A percentile compares a stretch with the other conserved stretches of the same genome.
Conservation (phyloP, 2,113 vertebrate genomes). For the Panthera tigris region DNA sequence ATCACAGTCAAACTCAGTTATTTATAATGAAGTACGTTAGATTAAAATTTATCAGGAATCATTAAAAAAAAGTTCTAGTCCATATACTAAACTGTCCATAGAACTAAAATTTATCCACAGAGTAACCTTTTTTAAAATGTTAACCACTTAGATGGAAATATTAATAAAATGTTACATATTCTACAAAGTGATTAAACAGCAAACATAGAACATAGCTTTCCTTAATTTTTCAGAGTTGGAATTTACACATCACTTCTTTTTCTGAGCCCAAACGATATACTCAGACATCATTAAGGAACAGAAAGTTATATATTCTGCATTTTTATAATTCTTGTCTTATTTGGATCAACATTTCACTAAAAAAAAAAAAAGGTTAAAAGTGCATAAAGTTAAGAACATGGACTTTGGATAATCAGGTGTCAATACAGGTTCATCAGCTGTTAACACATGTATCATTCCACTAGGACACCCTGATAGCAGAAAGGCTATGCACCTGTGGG, state of each 20-base stretch:
- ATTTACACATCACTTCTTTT: not conserved
- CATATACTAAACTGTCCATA: not conserved
- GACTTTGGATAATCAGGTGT: not conserved
- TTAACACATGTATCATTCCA: not conserved
- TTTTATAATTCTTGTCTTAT: not conserved
- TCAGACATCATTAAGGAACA: not conserved
- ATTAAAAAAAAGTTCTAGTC: not conserved
- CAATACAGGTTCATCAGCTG: not conserved
- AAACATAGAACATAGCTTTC: not conserved
- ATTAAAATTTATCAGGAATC: not conserved
- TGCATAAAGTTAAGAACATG: not conserved
- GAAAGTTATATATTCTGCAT: not conserved
- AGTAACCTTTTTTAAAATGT: not conserved
- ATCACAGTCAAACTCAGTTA: not conserved
- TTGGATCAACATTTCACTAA: not conserved
- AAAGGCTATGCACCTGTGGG: not conserved
- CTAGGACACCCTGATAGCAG: not conserved
- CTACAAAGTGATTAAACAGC: not conserved
- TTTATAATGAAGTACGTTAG: not conserved
- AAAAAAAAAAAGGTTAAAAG: not conserved
- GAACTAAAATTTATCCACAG: not conserved
- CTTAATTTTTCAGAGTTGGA: not conserved
- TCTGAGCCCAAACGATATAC: not conserved
- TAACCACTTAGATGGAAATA: not conserved
- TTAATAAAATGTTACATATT: not conserved